A percentile compares a stretch with the other conserved stretches of the same genome.
These are phyloP conservation scores for Heliconius sara DNA, from an alignment of 2,888 invertebrate genomes.

Conservation along the genomic window DNA sequence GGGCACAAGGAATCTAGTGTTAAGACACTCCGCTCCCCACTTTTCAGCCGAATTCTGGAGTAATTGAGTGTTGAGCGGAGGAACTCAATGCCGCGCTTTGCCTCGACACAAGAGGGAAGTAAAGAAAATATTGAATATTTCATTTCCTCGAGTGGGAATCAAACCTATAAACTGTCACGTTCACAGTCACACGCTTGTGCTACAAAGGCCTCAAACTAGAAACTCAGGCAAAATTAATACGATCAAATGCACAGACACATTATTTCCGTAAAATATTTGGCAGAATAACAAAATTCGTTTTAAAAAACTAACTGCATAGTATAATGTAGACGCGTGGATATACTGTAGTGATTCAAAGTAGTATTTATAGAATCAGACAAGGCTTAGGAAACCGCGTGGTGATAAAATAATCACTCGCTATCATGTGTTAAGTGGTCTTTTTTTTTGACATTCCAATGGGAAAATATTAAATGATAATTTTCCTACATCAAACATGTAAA, in stretches of 20 bases:
- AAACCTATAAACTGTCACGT: too few species aligned
- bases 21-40: too few species aligned
- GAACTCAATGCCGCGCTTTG: too few species aligned
- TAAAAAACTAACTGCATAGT: conserved; percentile 48
- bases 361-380: conserved; percentile 48
- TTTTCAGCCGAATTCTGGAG: too few species aligned
- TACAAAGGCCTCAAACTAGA: neutral
- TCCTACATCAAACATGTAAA: neutral
- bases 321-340: conserved; percentile 41
- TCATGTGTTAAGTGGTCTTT: neutral
- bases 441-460: neutral
- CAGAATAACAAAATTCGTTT: conserved; percentile 45
- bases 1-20: too few species aligned
- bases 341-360: conserved; percentile 47
- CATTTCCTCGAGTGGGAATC: too few species aligned
- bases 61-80: too few species aligned
- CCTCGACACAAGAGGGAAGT: too few species aligned
- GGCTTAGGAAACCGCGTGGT: conserved; percentile 35
- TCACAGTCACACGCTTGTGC: too few species aligned
- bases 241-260: conserved; percentile 8
- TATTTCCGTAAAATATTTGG: conserved; percentile 39
- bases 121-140: too few species aligned
- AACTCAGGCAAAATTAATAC: neutral
- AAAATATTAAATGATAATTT: neutral
- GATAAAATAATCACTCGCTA: conserved; percentile 32